These are phyloP conservation scores for Elachura formosa DNA, from an alignment of 2,113 vertebrate genomes.

Conservation along the genomic window DNA sequence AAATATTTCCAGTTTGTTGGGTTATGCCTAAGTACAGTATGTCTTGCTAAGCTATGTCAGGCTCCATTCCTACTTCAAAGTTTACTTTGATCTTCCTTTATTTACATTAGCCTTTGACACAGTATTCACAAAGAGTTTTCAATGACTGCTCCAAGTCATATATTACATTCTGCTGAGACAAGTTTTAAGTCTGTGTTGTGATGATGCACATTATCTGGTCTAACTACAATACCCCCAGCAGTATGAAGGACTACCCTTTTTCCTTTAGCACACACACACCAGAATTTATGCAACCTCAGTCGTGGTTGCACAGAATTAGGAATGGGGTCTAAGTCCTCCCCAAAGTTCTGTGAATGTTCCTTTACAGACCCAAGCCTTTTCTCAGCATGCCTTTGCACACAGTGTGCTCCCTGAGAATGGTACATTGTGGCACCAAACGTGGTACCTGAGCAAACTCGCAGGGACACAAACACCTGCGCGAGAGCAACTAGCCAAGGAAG, in stretches of 20 bases:
- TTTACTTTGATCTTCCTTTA: slow-evolving; percentile 60
- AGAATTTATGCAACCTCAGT: not conserved
- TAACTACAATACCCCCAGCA: not conserved
- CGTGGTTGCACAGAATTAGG: not conserved
- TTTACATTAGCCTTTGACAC: slow-evolving; percentile 52
- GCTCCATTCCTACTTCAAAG: slow-evolving; percentile 45
- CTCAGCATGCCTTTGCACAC: not conserved
- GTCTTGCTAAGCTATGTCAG: slow-evolving; percentile 3
- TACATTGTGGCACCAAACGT: not conserved
- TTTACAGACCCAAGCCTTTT: not conserved
- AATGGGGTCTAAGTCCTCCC: not conserved
- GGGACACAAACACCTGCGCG: not conserved
- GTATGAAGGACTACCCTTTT: not conserved
- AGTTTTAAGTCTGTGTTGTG: not conserved
- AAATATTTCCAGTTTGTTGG: slow-evolving; percentile 50
- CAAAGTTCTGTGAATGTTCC: not conserved
- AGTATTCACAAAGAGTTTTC: slow-evolving; percentile 25
- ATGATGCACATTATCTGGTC: not conserved
- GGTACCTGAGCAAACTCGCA: not conserved
- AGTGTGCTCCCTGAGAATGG: not conserved
- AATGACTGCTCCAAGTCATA: slow-evolving; percentile 9
- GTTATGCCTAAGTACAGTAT: slow-evolving; percentile 1
- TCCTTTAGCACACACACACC: not conserved
- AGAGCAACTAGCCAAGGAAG: not conserved
- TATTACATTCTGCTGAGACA: not conserved